These are phyloP conservation scores for Anarrhichthys ocellatus DNA, from an alignment of 2,113 vertebrate genomes.

Conservation along the genomic window DNA sequence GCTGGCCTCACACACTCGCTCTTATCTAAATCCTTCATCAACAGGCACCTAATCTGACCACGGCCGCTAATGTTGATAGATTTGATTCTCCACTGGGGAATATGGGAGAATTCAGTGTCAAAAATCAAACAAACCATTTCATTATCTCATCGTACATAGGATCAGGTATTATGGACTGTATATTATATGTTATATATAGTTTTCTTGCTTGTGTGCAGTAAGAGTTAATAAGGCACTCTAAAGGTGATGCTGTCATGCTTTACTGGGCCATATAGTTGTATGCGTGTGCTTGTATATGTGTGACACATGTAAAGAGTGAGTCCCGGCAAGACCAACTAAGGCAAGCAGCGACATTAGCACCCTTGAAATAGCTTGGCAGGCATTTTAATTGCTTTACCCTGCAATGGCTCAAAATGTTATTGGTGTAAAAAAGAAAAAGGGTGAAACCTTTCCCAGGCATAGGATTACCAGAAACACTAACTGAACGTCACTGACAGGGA, in stretches of 20 bases:
- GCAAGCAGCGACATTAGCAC: slow-evolving; percentile 67
- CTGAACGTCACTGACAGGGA: slow-evolving; percentile 2
- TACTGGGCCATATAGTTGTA: slow-evolving; percentile 8
- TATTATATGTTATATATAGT: not conserved
- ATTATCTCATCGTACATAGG: slow-evolving; percentile 1
- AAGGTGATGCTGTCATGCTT: slow-evolving; percentile 28
- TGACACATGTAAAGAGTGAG: slow-evolving; percentile 49
- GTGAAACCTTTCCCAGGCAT: slow-evolving; percentile 43
- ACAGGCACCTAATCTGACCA: slow-evolving; percentile 73
- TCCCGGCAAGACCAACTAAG: slow-evolving; percentile 63
- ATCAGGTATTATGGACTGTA: not conserved
- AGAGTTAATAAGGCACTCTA: not conserved
- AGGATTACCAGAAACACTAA: slow-evolving; percentile 22
- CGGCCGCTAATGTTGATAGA: slow-evolving; percentile 70
- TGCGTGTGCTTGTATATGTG: slow-evolving; percentile 8
- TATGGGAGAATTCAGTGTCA: slow-evolving; percentile 34
- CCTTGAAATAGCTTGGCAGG: slow-evolving; percentile 79
- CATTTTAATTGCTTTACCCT: slow-evolving; percentile 82
- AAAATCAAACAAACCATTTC: slow-evolving; percentile 35
- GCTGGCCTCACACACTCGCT: slow-evolving; percentile 67
- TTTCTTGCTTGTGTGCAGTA: not conserved
- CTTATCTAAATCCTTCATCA: slow-evolving; percentile 81
- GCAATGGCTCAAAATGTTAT: slow-evolving; percentile 70
- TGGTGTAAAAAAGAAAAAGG: slow-evolving; percentile 54
- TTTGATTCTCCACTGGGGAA: slow-evolving; percentile 53